Evolutionary conservation across 2,888 invertebrate genomes (phyloP), one percentile per base, ranked within the genome.

Genomic region (Disparrhopalites patrizii): DNA sequence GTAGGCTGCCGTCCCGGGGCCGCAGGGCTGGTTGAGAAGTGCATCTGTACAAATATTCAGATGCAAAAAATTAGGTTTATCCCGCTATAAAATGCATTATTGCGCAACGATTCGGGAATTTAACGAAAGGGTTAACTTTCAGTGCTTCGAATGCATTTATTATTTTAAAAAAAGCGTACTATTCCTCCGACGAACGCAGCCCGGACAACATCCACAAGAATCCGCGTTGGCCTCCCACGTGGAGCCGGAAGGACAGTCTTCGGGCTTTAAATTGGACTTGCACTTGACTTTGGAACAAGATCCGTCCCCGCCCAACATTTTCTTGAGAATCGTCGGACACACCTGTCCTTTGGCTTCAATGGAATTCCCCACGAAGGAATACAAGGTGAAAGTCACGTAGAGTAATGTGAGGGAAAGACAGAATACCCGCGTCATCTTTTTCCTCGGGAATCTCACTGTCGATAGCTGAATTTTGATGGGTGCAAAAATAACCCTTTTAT

Each of bases 141-240:
- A n/a, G n/a, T n/a, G n/a, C n/a, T n/a, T n/a, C n/a, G n/a, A n/a
- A n/a, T n/a, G n/a, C n/a, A 54, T 54, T 54, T 10, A 10, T 54
- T 54, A 27, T 13, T 52, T 15, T 27, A 10, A 52, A 52, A 5
- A 27, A 10, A 51, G 51, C 8, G 28, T n/a, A 52, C 40, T 60
- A 65, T 72, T 72, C 56, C 57, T 51, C 25, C 63, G 69, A 38
- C 60, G 65, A 1, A 67, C 72, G 65, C 75, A 75, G 28, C 70
- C 73, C 1, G 68, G 65, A 52, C 75, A 75, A 23, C 73, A 73
- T 3, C 70, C 70, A 61, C 73, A 72, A 61, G 69, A 66, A 5
- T 67, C 55, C 3, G 70, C 31, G 3, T 61, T 64, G 23, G 66
- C 62, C 57, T 68, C 58, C 28, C 61, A 72, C 2, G 58, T 31